Evolutionary conservation across 2,113 vertebrate genomes (phyloP), one percentile per base, ranked within the genome.

Genomic region (Trochalopteron elliotii): DNA sequence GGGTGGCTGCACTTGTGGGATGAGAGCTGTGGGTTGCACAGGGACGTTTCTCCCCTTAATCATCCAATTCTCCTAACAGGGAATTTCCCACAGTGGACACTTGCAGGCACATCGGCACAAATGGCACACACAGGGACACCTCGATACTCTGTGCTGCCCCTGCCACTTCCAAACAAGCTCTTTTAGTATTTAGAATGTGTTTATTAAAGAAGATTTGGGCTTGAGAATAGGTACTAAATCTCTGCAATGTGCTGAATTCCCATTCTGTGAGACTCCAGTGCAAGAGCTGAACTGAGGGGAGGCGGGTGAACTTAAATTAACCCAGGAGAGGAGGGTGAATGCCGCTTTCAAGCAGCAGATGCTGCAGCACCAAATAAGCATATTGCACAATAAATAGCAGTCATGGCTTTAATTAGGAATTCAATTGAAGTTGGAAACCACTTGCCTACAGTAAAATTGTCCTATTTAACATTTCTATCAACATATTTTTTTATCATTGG

Each of bases 371-470:
- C 95, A 97, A 96, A 97, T 97, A 98, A 95, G 96, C 96, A 97
- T 97, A 97, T 97, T 97, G 97, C 97, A 96, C 97, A 97, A 97
- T 97, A 97, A 98, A 98, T 97, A 96, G 96, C 95, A 97, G 97
- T 97, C 96, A 96, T 97, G 96, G 96, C 94, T 97, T 97, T 98
- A 97, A 97, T 97, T 97, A 97, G 95, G 97, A 97, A 97, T 97
- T 97, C 95, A 97, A 96, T 97, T 97, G 96, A 97, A 97, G 94
- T 94, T 97, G 95, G 94, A 96, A 97, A 96, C 96, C 94, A 95
- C 96, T 97, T 96, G 97, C 97, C 96, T 97, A 97, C 95, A 97
- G 97, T 97, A 96, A 98, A 97, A 98, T 97, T 96, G 95, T 97
- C 95, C 97, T 96, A 97, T 96, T 96, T 97, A 97, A 97, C 97